Percentiles rank a stretch among this genome's conserved stretches.
phyloP scores from a whole-genome alignment of 2,797 vertebrate species.

The Aplochiton taeniatus region DNA sequence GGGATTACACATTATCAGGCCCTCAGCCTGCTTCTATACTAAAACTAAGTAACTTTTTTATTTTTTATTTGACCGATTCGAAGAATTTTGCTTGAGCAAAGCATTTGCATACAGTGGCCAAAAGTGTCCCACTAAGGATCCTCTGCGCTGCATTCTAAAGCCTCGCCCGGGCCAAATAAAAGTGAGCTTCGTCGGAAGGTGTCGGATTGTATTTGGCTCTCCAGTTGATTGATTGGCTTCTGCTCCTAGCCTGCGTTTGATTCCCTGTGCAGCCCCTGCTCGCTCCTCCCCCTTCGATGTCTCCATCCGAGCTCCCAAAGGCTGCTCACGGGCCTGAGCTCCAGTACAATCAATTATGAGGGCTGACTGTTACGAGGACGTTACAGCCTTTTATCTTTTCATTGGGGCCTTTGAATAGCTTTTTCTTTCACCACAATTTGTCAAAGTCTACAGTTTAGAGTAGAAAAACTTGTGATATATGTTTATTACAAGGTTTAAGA shows the following conservation, averaged over 20 bases:
- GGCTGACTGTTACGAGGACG: constrained; percentile 30
- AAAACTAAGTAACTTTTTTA: too few species aligned
- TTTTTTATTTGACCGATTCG: too few species aligned
- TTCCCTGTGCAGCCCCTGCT: constrained; percentile 60
- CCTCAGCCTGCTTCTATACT: too few species aligned
- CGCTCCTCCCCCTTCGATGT: constrained; percentile 62
- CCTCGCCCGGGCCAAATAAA: constrained; percentile 49
- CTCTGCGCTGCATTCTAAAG: too few species aligned
- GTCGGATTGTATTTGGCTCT: constrained; percentile 64
- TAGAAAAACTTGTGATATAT: constrained; percentile 40
- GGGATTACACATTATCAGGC: too few species aligned
- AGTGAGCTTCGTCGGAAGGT: constrained; percentile 46
- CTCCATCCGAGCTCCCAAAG: constrained; percentile 60
- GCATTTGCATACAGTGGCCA: too few species aligned
- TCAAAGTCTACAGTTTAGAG: constrained; percentile 51
- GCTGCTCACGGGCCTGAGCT: constrained; percentile 57
- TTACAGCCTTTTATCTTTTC: constrained; percentile 13
- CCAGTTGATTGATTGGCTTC: constrained; percentile 68
- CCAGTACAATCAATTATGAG: constrained; percentile 50
- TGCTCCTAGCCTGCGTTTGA: constrained; percentile 58
- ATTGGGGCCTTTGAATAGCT: not conserved
- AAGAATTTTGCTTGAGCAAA: too few species aligned
- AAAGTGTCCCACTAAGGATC: too few species aligned
- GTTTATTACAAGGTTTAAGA: constrained; percentile 61
- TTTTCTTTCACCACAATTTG: constrained; percentile 30